Base-by-base conservation (phyloP, 2,113 vertebrate species). In the Oreochromis niloticus region DNA sequence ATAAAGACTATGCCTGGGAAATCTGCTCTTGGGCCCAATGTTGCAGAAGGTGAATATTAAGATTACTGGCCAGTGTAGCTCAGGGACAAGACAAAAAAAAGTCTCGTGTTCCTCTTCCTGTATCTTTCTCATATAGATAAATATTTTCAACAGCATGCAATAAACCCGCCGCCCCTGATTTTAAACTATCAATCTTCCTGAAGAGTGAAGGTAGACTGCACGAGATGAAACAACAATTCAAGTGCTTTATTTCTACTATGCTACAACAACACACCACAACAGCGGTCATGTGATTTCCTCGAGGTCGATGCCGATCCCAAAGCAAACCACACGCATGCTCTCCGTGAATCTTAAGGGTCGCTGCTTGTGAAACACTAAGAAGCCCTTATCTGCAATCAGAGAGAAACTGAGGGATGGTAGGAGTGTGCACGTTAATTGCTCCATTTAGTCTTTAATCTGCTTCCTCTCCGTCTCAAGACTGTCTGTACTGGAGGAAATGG, bases 401-500 rank as follows among this genome's bases (percentile, higher is more conserved):
- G 75, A 63, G 66, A 91, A 41, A 85, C 80, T 57, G 54, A 89
- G 57, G 73, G 85, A 84, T 34, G 4, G 84, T 36, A 34, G 61
- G 73, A 80, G 79, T 63, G 48, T 4, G 6, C 63, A 79, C 3
- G 32, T 90, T 93, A 93, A 94, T 91, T 89, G 91, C 85, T 88
- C 85, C 88, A 88, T 93, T 88, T 89, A 89, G 85, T 84, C 85
- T 85, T 86, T 89, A 81, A 89, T 87, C 71, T 78, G 66, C 81
- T 91, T 94, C 88, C 80, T 92, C 81, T 87, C 50, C 16, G 56
- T 88, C 46, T 78, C 43, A 22, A 81, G 57, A 83, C 46, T 5
- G 61, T 66, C 80, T n/a, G 17, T 56, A 81, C 89, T 92, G 80
- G 85, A 92, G 92, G 91, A 95, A 93, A 90, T 68, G 22, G 52